Evolutionary conservation across 2,888 invertebrate species (phyloP).

Genomic region (Gandaritis pyraliata): DNA sequence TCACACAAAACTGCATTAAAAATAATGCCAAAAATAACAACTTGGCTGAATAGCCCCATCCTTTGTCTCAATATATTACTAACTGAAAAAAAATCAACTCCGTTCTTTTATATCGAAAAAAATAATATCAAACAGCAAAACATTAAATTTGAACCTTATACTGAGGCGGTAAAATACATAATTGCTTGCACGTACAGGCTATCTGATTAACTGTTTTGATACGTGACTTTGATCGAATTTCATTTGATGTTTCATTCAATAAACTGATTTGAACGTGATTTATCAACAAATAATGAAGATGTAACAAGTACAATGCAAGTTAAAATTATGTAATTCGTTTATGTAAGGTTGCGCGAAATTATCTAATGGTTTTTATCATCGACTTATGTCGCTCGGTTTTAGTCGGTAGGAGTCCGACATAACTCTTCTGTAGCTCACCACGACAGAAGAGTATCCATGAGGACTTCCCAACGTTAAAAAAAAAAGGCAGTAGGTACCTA

Average conservation of each 20-base stretch:
- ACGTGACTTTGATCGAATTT: slow-evolving; percentile 32
- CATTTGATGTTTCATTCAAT: slow-evolving; percentile 21
- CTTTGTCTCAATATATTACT: slow-evolving; percentile 37
- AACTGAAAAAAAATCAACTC: slow-evolving; percentile 39
- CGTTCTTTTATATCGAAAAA: slow-evolving; percentile 45
- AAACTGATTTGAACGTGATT: slow-evolving; percentile 37
- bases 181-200: slow-evolving; percentile 3
- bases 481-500: too few species aligned
- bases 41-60: slow-evolving; percentile 49
- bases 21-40: slow-evolving; percentile 51
- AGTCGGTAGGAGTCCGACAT: too few species aligned
- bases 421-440: too few species aligned
- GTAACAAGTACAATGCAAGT: slow-evolving; percentile 17
- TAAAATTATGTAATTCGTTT: not conserved
- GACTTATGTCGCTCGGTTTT: too few species aligned
- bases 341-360: slow-evolving; percentile 7
- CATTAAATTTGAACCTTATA: slow-evolving; percentile 19
- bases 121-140: slow-evolving; percentile 10
- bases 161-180: slow-evolving; percentile 5
- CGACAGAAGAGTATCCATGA: too few species aligned
- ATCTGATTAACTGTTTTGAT: slow-evolving; percentile 18
- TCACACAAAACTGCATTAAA: slow-evolving; percentile 47
- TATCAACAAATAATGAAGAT: slow-evolving; percentile 15
- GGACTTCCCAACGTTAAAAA: too few species aligned
- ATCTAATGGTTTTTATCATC: not conserved